A percentile compares a stretch with the other conserved stretches of the same genome.
phyloP scores from a whole-genome alignment of 2,888 invertebrate species.

The Archips xylosteana region DNA sequence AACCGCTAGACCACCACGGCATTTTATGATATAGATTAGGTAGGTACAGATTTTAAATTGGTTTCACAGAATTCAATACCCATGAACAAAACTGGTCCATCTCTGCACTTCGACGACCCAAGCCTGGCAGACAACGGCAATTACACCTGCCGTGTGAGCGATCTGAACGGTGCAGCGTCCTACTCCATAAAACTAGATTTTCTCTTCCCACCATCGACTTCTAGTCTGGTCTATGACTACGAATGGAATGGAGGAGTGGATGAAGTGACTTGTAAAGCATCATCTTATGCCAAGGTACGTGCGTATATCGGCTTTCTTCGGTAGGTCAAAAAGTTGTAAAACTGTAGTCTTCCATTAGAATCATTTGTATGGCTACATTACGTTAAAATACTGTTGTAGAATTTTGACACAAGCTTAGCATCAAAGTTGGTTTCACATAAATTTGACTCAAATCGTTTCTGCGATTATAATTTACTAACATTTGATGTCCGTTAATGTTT shows the following conservation, averaged over 20 bases:
- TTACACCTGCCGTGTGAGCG: conserved; percentile 36
- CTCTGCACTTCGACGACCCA: conserved; percentile 6
- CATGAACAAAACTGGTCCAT: conserved; percentile 8
- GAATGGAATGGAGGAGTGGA: background rate
- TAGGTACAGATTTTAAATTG: background rate
- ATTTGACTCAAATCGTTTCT: too few species aligned
- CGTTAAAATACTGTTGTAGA: too few species aligned
- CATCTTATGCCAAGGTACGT: conserved; percentile 3
- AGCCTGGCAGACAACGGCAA: conserved; percentile 3
- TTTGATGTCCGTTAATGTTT: too few species aligned
- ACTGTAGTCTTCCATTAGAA: too few species aligned
- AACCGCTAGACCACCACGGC: too few species aligned
- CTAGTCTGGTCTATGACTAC: background rate
- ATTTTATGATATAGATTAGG: too few species aligned
- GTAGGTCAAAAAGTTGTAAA: too few species aligned
- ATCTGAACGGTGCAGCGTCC: conserved; percentile 10
- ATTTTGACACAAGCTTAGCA: too few species aligned
- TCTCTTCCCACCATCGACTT: background rate
- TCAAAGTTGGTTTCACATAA: too few species aligned
- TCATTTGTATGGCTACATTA: too few species aligned
- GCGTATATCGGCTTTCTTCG: background rate
- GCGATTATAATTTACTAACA: too few species aligned
- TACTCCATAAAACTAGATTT: conserved; percentile 20
- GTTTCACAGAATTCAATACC: conserved; percentile 1
- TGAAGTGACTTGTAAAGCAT: background rate